phyloP scores from a whole-genome alignment of 1,140 invertebrate genomes.

The Drosophila azteca region DNA sequence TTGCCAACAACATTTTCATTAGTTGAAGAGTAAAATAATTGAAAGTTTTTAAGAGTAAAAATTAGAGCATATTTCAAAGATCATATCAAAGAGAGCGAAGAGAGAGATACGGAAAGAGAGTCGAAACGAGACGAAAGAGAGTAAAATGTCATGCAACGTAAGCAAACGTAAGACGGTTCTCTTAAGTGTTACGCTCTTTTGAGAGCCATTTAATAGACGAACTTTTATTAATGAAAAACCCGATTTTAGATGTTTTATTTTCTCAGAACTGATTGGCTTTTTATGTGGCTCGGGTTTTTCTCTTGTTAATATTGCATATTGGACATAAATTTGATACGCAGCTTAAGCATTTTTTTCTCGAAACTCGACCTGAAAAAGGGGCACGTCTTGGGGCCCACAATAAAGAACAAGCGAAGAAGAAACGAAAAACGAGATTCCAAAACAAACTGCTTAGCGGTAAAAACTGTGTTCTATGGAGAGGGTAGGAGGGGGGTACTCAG shows the following conservation, averaged over 20 bases:
- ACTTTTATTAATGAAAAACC: constrained; percentile 35
- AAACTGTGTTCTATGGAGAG: constrained; percentile 7
- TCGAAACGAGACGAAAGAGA: not conserved
- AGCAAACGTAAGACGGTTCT: not conserved
- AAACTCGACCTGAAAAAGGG: constrained; percentile 40
- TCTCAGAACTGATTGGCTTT: constrained; percentile 17
- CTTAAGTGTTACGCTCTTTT: constrained; percentile 9
- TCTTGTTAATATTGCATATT: constrained; percentile 48
- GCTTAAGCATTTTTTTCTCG: constrained; percentile 43
- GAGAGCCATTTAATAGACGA: not conserved
- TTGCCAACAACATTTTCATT: too few relatives aligned
- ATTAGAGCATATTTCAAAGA: constrained; percentile 1
- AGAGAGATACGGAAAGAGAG: not conserved
- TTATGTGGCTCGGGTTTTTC: constrained; percentile 8
- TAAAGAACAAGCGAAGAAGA: too few relatives aligned
- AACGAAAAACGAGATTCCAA: constrained; percentile 11
- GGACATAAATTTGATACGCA: constrained; percentile 69
- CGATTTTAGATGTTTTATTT: constrained; percentile 26
- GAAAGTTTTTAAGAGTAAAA: too few relatives aligned
- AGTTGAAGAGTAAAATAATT: too few relatives aligned
- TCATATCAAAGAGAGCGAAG: not conserved
- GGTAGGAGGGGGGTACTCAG: not conserved
- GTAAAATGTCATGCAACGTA: too few relatives aligned
- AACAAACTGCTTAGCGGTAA: constrained; percentile 16
- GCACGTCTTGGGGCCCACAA: constrained; percentile 25